Evolutionary conservation across 2,797 vertebrate species (phyloP).

Genomic region (Crenichthys baileyi): DNA sequence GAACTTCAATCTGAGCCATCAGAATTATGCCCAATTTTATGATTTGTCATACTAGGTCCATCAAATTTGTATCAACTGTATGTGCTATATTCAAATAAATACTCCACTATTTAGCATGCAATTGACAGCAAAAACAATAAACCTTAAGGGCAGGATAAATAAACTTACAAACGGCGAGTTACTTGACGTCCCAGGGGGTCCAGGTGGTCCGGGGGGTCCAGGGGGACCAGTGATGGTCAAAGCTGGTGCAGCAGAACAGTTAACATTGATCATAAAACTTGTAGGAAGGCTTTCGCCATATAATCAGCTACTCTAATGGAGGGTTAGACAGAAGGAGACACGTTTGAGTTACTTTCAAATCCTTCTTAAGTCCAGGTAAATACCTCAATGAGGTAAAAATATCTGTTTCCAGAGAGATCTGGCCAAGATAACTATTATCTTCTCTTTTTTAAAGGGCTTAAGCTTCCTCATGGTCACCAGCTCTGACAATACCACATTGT

Average conservation of each 20-base stretch:
- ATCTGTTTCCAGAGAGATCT: background rate
- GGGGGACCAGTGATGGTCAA: slow-evolving; percentile 83
- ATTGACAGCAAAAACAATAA: background rate
- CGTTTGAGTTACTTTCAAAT: background rate
- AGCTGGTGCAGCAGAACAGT: slow-evolving; percentile 62
- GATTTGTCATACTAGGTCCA: background rate
- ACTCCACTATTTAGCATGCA: background rate
- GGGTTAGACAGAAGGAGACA: background rate
- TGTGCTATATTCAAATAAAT: background rate
- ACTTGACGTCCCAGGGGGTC: slow-evolving; percentile 84
- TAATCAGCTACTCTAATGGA: background rate
- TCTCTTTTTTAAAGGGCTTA: background rate
- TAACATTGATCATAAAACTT: slow-evolving; percentile 7
- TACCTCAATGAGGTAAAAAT: background rate
- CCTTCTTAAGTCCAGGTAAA: background rate
- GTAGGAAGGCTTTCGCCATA: background rate
- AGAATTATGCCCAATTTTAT: background rate
- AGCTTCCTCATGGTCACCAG: background rate
- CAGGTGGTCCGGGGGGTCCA: slow-evolving; percentile 85
- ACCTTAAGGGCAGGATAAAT: background rate
- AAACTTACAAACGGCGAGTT: slow-evolving; percentile 72
- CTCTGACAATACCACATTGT: background rate
- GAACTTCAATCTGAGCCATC: background rate
- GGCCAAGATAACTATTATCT: background rate
- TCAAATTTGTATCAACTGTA: background rate